Base-by-base conservation (phyloP, 2,797 vertebrate species). In the Anolis apletophallus region DNA sequence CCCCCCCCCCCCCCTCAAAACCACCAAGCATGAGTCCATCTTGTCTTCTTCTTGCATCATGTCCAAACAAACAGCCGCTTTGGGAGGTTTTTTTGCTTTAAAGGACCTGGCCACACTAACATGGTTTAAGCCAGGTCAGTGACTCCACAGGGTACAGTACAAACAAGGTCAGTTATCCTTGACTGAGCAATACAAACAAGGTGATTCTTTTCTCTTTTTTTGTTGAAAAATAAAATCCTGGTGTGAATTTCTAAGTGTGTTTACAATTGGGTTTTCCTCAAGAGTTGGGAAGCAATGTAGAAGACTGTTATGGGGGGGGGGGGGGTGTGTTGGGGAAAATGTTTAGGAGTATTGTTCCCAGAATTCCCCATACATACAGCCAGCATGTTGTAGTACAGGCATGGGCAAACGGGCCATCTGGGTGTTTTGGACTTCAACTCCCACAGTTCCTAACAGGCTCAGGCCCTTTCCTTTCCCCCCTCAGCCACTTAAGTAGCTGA, bases 41-140 rank as follows among this genome's bases (percentile, higher is more conserved):
- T 46, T 12, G 3, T 0, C 23, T 40, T 67, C 52, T 11, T 29
- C 52, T 57, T 82, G 79, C 72, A 69, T 32, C 61, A 55, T 81
- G 26, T 19, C 9, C 0, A 0, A 40, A 2, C 14, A 2, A 46
- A 40, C 2, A 50, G 19, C 8, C 87, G 79, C 40, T 73, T 54
- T 46, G 36, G 46, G 59, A 84, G 29, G 40, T 67, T 80, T 80
- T 40, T 17, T 46, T 46, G 46, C 46, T 46, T 5, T 46, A 46
- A 46, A 3, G 46, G 46, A 85, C 72, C 10, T 17, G 26, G 19
- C 55, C 32, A 50, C 2, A 52, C 75, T 14, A 75, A 52, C 76
- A 29, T 77, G 32, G 46, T 5, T 46, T 54, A 29, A 55, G 23
- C 5, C 57, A 55, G 74, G 23, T 75, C 61, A 78, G 54, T 77